Percentiles rank a stretch among this genome's conserved stretches.
Conservation (phyloP, 2,113 vertebrate species). For the Prochilodus magdalenae region DNA sequence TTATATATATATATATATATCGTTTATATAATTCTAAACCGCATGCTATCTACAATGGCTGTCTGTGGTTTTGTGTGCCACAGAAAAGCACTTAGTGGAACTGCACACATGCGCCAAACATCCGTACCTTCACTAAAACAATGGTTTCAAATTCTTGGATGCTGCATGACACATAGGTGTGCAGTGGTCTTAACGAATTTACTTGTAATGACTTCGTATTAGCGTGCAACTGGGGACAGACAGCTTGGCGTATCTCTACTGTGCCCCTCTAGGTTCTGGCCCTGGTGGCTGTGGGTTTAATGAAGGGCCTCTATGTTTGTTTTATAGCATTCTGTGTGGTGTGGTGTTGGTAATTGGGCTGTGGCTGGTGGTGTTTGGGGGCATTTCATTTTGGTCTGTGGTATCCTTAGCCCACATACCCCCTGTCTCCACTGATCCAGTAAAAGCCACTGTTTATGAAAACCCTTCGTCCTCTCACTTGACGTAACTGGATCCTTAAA, state of each 20-base stretch:
- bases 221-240: neutral
- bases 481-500: conserved; percentile 38
- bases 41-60: too few species aligned
- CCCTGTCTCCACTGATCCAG: conserved; percentile 29
- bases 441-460: conserved; percentile 48
- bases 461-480: conserved; percentile 44
- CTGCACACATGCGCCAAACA: too few species aligned
- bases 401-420: conserved; percentile 35
- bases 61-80: too few species aligned
- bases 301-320: conserved; percentile 37
- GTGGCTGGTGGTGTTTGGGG: conserved; percentile 43
- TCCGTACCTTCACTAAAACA: too few species aligned
- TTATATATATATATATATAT: too few species aligned
- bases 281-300: conserved; percentile 31
- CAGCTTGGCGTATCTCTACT: neutral
- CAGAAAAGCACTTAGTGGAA: too few species aligned
- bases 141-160: too few species aligned
- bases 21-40: too few species aligned
- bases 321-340: conserved; percentile 53
- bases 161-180: too few species aligned
- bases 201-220: too few species aligned
- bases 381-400: conserved; percentile 61
- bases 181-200: too few species aligned
- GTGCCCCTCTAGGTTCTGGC: conserved; percentile 13
- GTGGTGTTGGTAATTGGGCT: conserved; percentile 44